These are phyloP conservation scores for Odontocolon sp. DNA, from an alignment of 2,888 invertebrate genomes.

Conservation along the genomic window DNA sequence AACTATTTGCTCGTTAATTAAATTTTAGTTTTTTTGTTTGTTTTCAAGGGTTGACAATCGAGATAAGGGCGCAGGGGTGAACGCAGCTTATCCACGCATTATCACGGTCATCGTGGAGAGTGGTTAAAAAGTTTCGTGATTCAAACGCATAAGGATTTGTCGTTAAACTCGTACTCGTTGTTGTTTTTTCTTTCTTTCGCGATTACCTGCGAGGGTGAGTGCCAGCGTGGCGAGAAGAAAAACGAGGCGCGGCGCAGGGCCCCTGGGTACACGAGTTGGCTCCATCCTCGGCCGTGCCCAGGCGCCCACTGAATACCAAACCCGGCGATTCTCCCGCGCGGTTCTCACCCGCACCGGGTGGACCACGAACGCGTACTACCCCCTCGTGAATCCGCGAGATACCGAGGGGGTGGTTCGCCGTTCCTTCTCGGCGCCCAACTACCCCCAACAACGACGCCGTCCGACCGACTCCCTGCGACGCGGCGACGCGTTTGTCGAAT, in stretches of 20 bases:
- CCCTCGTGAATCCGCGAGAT: conserved; percentile 27
- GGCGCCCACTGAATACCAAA: conserved; percentile 68
- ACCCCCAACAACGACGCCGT: conserved; percentile 5
- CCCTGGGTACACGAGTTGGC: conserved; percentile 75
- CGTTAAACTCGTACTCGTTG: background rate
- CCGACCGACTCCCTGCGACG: background rate
- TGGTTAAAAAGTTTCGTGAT: background rate
- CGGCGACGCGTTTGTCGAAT: conserved; percentile 58
- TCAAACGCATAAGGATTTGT: background rate
- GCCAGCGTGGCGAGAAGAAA: conserved; percentile 80
- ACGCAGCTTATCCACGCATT: too few species aligned
- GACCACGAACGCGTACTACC: conserved; percentile 57
- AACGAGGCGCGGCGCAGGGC: conserved; percentile 77
- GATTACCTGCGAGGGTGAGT: conserved; percentile 76
- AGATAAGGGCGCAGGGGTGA: too few species aligned
- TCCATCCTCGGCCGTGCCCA: conserved; percentile 76
- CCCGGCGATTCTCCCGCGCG: conserved; percentile 33
- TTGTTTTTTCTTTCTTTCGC: background rate
- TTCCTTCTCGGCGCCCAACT: conserved; percentile 44
- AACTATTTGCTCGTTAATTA: too few species aligned
- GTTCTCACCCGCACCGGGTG: conserved; percentile 52
- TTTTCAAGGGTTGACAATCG: too few species aligned
- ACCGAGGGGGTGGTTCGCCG: conserved; percentile 8
- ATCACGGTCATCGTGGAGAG: background rate
- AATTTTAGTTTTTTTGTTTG: too few species aligned